phyloP scores from a whole-genome alignment of 2,797 vertebrate genomes.

The Rhynchonycteris naso region DNA sequence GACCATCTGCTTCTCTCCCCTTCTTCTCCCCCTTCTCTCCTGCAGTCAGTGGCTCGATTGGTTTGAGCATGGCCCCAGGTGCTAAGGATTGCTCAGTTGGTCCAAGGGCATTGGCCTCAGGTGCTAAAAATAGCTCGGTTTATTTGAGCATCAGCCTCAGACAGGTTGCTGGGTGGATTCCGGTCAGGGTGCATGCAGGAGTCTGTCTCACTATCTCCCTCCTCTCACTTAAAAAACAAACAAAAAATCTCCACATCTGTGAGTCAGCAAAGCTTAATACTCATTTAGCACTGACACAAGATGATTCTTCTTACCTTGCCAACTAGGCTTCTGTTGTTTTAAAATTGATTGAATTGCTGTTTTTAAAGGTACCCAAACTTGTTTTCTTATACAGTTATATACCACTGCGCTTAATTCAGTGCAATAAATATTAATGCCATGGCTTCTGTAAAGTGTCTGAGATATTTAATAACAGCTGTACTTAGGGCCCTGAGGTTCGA shows the following conservation, averaged over 20 bases:
- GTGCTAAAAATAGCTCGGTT: too few species aligned
- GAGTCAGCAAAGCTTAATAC: not conserved
- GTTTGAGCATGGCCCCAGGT: too few species aligned
- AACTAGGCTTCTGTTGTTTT: not conserved
- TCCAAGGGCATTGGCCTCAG: too few species aligned
- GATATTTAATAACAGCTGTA: not conserved
- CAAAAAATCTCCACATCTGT: not conserved
- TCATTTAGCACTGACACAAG: not conserved
- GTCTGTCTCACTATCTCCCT: too few species aligned
- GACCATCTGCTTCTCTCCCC: too few species aligned
- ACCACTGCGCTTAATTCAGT: not conserved
- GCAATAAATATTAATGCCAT: not conserved
- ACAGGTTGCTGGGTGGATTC: too few species aligned
- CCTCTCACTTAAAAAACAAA: not conserved
- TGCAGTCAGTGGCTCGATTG: too few species aligned
- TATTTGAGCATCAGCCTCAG: too few species aligned
- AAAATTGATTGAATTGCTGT: constrained; percentile 13
- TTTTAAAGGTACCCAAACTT: not conserved
- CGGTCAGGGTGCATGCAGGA: too few species aligned
- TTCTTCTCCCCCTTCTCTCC: too few species aligned
- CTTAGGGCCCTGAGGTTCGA: not conserved
- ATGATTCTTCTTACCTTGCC: not conserved
- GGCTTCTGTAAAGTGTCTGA: not conserved
- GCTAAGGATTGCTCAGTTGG: too few species aligned
- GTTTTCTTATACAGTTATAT: not conserved